A percentile compares a stretch with the other conserved stretches of the same genome.
These are phyloP conservation scores for Esox lucius DNA, from an alignment of 2,797 vertebrate genomes.

Conservation along the genomic window DNA sequence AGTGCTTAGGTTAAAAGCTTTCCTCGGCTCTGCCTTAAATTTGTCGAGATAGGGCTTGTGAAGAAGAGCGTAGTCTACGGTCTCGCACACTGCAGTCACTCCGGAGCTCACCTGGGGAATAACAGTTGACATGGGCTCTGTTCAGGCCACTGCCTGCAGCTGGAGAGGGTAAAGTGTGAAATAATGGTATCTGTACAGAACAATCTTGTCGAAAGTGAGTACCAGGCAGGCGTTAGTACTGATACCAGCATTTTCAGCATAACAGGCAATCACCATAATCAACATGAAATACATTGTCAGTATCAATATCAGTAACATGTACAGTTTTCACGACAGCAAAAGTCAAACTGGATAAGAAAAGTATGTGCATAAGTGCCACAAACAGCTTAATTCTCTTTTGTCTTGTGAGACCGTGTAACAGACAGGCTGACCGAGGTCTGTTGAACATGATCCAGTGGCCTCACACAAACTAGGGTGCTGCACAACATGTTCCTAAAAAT, in stretches of 20 bases:
- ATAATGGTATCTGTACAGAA: slow-evolving; percentile 20
- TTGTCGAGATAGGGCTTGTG: slow-evolving; percentile 27
- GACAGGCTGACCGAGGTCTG: slow-evolving; percentile 39
- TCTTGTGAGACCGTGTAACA: slow-evolving; percentile 22
- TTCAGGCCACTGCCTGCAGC: slow-evolving; percentile 33
- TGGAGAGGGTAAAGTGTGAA: slow-evolving; percentile 41
- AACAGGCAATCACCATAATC: neutral
- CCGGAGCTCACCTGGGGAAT: slow-evolving; percentile 51
- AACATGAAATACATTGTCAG: neutral
- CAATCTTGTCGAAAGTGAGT: neutral
- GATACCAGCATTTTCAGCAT: neutral
- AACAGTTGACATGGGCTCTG: slow-evolving; percentile 51
- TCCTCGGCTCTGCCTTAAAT: slow-evolving; percentile 52
- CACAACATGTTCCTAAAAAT: slow-evolving; percentile 68
- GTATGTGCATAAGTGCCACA: slow-evolving; percentile 19
- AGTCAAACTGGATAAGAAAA: slow-evolving; percentile 3
- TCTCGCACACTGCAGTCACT: slow-evolving; percentile 43
- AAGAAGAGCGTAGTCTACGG: slow-evolving; percentile 34
- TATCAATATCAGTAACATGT: neutral
- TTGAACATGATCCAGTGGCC: slow-evolving; percentile 50
- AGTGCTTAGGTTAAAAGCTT: slow-evolving; percentile 57
- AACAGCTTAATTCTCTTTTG: slow-evolving; percentile 43
- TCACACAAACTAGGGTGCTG: slow-evolving; percentile 67
- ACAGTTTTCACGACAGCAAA: neutral
- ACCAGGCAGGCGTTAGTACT: neutral